Conservation (phyloP, 2,797 vertebrate genomes). For the Urocyon cinereoargenteus region DNA sequence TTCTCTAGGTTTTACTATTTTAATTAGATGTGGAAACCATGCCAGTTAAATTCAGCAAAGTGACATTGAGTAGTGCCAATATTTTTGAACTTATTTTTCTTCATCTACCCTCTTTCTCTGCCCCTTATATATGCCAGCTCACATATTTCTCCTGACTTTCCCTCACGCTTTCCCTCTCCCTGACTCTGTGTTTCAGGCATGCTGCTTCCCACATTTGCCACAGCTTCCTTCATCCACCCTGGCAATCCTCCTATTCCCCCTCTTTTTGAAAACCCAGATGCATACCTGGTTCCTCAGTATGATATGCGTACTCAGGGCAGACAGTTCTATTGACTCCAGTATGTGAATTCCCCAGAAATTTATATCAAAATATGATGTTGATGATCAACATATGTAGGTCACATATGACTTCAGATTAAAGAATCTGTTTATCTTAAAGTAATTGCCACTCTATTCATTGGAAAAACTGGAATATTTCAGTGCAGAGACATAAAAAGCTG, state of each 20-base stretch:
- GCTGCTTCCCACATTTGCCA: not conserved
- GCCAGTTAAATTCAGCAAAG: not conserved
- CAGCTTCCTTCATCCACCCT: not conserved
- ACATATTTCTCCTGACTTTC: not conserved
- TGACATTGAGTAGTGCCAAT: not conserved
- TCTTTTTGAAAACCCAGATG: not conserved
- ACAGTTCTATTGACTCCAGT: fast-evolving
- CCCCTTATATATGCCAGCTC: not conserved
- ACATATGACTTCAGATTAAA: not conserved
- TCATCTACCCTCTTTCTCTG: fast-evolving
- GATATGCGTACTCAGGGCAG: too few relatives aligned
- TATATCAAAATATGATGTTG: not conserved
- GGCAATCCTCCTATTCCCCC: too few relatives aligned
- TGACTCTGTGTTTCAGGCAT: fast-evolving
- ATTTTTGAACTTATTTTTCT: not conserved
- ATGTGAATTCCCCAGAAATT: not conserved
- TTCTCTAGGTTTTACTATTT: not conserved
- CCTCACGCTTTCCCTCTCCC: too few relatives aligned
- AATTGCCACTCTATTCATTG: too few relatives aligned
- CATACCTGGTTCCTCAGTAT: fast-evolving
- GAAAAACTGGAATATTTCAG: not conserved
- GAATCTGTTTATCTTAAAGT: not conserved
- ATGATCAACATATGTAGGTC: not conserved
- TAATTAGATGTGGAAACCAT: not conserved
- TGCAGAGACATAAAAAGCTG: not conserved